Base-by-base conservation (phyloP, 2,888 invertebrate species). In the Netelia fuscicornis region DNA sequence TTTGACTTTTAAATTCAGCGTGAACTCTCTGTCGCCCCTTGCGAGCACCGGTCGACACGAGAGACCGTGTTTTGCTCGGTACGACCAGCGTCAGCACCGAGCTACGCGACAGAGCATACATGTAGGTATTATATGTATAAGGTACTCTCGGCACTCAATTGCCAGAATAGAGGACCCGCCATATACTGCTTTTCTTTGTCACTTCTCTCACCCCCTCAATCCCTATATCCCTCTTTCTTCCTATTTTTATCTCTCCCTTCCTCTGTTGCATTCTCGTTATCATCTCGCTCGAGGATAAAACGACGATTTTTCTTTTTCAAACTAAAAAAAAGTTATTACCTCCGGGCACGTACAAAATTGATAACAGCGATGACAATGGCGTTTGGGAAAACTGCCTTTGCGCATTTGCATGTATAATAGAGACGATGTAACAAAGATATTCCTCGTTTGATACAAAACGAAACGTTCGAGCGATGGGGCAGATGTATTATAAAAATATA, bases 1-100 rank as follows among this genome's bases (percentile, higher is more conserved):
- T 92, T 92, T 92, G 91, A 91, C 92, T 91, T 92, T 91, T 91
- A 91, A 92, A 92, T 92, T 90, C 82, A 86, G 85, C 85, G 86
- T 79, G 85, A 84, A 79, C 86, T 76, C 71, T 71, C 62, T 71
- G 74, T 82, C 85, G 82, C 84, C 68, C 76, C 80, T 77, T 72
- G 75, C 82, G 76, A 64, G 52, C 74, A 78, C 83, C 76, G 65
- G 56, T 48, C 67, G 72, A 62, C n/a, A n/a, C 52, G 30, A 23
- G 62, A 23, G 13, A 48, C 10, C 48, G 48, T 48, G 56, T 42
- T 60, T 13, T 70, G 11, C 71, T 62, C n/a, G 75, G 48, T 30
- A 20, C 58, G 11, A 42, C 76, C 65, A n/a, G 44, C 23, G 72
- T 58, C 30, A 30, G 60, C 72, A 60, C 58, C 72, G 60, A 58